A percentile compares a stretch with the other conserved stretches of the same genome.
phyloP scores from a whole-genome alignment of 2,888 invertebrate genomes.

The Aphodius granarius region DNA sequence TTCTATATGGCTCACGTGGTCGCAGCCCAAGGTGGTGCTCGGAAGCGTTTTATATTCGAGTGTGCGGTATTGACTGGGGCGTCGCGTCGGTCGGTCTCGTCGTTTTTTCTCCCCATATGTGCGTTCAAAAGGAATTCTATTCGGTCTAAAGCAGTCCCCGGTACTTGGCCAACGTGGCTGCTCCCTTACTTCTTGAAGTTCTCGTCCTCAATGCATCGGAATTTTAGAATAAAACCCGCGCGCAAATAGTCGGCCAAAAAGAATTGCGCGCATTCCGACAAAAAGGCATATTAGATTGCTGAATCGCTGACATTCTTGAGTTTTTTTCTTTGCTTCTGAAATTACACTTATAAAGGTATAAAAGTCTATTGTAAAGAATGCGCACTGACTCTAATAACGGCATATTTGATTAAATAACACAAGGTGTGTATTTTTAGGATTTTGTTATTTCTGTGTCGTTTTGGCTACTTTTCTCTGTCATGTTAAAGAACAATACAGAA shows the following conservation, averaged over 20 bases:
- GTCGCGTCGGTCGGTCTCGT: too few relatives aligned
- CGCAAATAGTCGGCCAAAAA: conserved; percentile 3
- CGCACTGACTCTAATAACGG: too few relatives aligned
- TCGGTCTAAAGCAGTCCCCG: conserved; percentile 19
- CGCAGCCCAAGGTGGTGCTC: background rate
- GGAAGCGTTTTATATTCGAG: conserved; percentile 30
- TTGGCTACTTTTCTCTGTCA: too few relatives aligned
- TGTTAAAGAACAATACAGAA: too few relatives aligned
- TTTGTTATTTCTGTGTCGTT: too few relatives aligned
- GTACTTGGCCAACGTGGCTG: background rate
- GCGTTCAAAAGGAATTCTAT: conserved; percentile 33
- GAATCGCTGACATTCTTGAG: too few relatives aligned
- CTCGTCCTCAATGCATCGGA: conserved; percentile 22
- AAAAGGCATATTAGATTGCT: conserved; percentile 17
- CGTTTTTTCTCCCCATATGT: conserved; percentile 30
- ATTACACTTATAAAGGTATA: too few relatives aligned
- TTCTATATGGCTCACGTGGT: conserved; percentile 30
- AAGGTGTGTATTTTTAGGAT: too few relatives aligned
- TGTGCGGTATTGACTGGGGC: conserved; percentile 31
- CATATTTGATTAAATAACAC: too few relatives aligned
- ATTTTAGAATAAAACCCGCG: conserved; percentile 22
- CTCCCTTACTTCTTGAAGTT: background rate
- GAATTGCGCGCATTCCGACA: conserved; percentile 1
- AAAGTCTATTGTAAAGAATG: too few relatives aligned
- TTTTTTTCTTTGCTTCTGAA: too few relatives aligned